Percentiles rank a stretch among this genome's conserved stretches.
Evolutionary conservation across 2,888 invertebrate species (phyloP).

Genomic region (Lobophora halterata): DNA sequence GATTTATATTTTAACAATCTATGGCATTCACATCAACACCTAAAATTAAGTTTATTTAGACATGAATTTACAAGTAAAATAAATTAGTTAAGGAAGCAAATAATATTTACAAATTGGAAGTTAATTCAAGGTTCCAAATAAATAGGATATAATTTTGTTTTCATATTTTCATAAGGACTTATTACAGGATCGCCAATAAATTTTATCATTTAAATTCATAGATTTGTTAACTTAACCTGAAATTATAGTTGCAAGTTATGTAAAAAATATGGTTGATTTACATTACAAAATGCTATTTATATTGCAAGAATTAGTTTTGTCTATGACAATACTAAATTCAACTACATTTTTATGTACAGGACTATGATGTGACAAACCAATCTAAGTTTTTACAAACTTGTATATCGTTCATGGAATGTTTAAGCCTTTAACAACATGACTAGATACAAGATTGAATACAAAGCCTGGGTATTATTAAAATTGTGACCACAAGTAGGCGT

Average conservation of each 20-base stretch:
- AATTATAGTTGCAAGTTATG: no score
- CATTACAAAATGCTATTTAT: slow-evolving; percentile 18
- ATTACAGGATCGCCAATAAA: no score
- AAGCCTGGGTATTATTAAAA: not conserved
- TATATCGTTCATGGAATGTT: slow-evolving; percentile 74
- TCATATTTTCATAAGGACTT: slow-evolving; percentile 21
- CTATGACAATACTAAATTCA: slow-evolving; percentile 14
- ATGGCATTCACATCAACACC: slow-evolving; percentile 62
- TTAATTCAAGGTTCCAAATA: slow-evolving; percentile 27
- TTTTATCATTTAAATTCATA: no score
- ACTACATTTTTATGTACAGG: slow-evolving; percentile 29
- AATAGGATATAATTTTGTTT: slow-evolving; percentile 23
- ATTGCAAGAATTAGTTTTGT: slow-evolving; percentile 9
- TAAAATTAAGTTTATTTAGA: slow-evolving; percentile 54
- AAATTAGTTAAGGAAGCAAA: slow-evolving; percentile 70
- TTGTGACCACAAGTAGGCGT: no score
- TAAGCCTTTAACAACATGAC: slow-evolving; percentile 65
- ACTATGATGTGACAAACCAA: slow-evolving; percentile 51
- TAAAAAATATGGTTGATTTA: slow-evolving; percentile 10
- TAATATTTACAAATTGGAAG: slow-evolving; percentile 70
- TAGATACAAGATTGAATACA: slow-evolving; percentile 52
- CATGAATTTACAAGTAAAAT: slow-evolving; percentile 67
- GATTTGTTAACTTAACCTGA: no score
- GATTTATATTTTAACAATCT: slow-evolving; percentile 36
- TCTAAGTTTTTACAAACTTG: slow-evolving; percentile 62